Base-by-base conservation (phyloP, 2,797 vertebrate species). In the Otolemur crassicaudatus region DNA sequence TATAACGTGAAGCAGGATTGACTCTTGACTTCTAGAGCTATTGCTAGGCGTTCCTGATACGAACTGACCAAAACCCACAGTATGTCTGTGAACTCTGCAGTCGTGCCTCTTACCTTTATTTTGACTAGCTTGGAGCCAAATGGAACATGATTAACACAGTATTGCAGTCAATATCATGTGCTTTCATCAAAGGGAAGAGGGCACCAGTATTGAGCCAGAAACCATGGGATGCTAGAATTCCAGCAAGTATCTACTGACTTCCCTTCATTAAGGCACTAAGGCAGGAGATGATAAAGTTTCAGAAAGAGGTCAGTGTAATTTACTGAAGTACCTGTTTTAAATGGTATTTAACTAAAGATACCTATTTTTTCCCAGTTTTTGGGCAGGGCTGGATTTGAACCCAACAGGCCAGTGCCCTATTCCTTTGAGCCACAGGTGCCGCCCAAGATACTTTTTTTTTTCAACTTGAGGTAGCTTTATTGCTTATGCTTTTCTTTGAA, bases 401-500 rank as follows among this genome's bases (percentile, higher is more conserved):
- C 40, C 40, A 40, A 4, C 40, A 40, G 40, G 40, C 4, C 5
- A 0, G 40, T 40, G 40, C 40, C 40, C 40, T 40, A 40, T 40
- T 40, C 40, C 40, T 40, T 40, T 40, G 40, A 40, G 40, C 40
- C 40, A 40, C 40, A 40, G 40, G 40, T 40, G 40, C 40, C 5
- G 40, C 40, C 40, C 40, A 90, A 83, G 43, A 27, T n/a, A 76
- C 6, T 80, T 81, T 83, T 75, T 75, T 75, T 89, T 83, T 94
- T 80, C 5, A 58, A 13, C 13, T 72, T 25, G 16, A 77, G 19
- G 11, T 53, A 86, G 34, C 60, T 95, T 95, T 70, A 65, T 89
- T 86, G 37, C 43, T 94, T 94, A 63, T 73, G n/a, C 76, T 91
- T 86, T 89, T 80, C 83, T 93, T 93, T 80, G 87, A 91, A 76